Evolutionary conservation across 2,113 vertebrate species (phyloP).

Genomic region (Desmodus rotundus): DNA sequence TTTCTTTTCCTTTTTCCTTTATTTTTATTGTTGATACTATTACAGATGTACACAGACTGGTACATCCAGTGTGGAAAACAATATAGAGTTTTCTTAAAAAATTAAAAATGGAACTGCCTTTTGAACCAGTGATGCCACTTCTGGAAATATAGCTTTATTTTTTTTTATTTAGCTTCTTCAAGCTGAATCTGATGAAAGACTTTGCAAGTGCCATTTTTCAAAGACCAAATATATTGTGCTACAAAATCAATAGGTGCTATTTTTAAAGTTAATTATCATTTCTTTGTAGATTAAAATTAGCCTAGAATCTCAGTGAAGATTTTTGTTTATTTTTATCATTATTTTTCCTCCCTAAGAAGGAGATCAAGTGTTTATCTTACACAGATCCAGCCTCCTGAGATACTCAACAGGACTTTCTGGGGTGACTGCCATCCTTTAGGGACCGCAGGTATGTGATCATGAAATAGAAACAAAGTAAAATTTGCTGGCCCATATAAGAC

Average conservation of each 20-base stretch:
- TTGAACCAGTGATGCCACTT: no score
- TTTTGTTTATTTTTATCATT: conserved; percentile 9
- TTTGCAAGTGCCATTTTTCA: not conserved
- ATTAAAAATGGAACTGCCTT: no score
- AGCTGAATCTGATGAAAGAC: not conserved
- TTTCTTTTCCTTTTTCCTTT: not conserved
- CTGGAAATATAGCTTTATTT: not conserved
- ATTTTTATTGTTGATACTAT: no score
- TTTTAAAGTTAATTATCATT: not conserved
- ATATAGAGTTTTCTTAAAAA: no score
- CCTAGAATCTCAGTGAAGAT: not conserved
- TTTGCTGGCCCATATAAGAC: not conserved
- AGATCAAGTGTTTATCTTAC: not conserved
- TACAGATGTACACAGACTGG: no score
- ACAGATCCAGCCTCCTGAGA: not conserved
- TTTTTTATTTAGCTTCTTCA: not conserved
- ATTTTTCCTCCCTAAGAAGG: not conserved
- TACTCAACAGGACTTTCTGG: not conserved
- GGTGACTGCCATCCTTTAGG: not conserved
- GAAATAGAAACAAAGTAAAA: conserved; percentile 30
- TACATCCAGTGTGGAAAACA: no score
- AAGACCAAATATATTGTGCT: not conserved
- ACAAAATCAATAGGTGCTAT: not conserved
- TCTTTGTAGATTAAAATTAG: conserved; percentile 9
- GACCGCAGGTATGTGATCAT: not conserved